phyloP scores from a whole-genome alignment of 2,888 invertebrate species.

The Apotomis turbidana region DNA sequence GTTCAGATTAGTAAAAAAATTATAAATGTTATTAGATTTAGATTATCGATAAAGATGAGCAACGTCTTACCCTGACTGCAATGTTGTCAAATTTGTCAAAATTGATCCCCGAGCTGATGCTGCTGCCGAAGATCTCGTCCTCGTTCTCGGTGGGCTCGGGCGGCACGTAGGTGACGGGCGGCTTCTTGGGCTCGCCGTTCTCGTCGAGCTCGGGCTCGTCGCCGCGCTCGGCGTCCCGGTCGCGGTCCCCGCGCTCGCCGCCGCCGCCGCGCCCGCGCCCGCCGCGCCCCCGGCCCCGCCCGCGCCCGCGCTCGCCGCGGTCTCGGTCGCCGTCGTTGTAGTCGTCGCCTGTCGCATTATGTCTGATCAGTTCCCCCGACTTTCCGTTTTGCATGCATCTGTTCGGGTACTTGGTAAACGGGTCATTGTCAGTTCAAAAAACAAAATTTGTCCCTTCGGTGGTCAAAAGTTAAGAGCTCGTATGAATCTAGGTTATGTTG shows the following conservation, averaged over 20 bases:
- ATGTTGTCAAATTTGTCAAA: slow-evolving; percentile 96
- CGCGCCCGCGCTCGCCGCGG: slow-evolving; percentile 55
- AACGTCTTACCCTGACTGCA: slow-evolving; percentile 88
- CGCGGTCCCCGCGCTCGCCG: slow-evolving; percentile 47
- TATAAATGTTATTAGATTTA: no score
- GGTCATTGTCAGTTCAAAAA: no score
- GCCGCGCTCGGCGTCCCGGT: slow-evolving; percentile 46
- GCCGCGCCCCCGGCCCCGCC: slow-evolving; percentile 55
- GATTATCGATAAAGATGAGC: no score
- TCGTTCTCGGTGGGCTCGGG: slow-evolving; percentile 89
- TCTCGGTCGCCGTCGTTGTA: slow-evolving; percentile 57
- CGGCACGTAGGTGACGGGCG: slow-evolving; percentile 86
- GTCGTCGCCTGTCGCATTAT: slow-evolving; percentile 45
- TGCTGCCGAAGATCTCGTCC: slow-evolving; percentile 86
- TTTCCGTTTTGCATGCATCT: no score
- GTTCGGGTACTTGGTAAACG: no score
- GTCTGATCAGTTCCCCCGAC: no score
- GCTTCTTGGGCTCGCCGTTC: slow-evolving; percentile 69
- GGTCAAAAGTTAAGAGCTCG: no score
- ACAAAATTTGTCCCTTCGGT: no score
- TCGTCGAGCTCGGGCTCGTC: slow-evolving; percentile 53
- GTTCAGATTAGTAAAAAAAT: no score
- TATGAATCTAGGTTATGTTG: no score
- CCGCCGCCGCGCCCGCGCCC: slow-evolving; percentile 53
- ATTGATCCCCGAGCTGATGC: slow-evolving; percentile 93